These are phyloP conservation scores for Didymodactylos carnosus DNA, from an alignment of 2,888 invertebrate genomes.

Conservation along the genomic window DNA sequence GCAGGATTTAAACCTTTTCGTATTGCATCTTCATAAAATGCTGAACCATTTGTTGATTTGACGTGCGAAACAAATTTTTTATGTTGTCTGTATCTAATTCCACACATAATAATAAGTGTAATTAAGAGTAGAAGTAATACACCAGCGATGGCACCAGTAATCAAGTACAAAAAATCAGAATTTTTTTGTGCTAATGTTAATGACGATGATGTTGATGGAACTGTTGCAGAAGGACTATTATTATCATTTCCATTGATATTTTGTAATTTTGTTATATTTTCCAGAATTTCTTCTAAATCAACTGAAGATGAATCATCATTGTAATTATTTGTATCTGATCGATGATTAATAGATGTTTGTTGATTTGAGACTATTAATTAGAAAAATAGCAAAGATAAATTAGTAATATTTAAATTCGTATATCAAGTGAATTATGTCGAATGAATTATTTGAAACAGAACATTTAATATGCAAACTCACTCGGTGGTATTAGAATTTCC, in stretches of 20 bases:
- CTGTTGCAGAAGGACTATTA: background rate
- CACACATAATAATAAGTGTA: conserved; percentile 30
- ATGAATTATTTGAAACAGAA: too few relatives aligned
- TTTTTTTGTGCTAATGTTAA: background rate
- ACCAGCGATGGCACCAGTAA: conserved; percentile 29
- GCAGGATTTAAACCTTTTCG: background rate
- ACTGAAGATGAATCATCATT: too few relatives aligned
- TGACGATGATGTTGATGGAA: background rate
- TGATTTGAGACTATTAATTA: background rate
- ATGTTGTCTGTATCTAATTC: conserved; percentile 29
- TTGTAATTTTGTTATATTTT: background rate
- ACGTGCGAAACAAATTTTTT: conserved; percentile 18
- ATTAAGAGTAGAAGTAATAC: conserved; percentile 27
- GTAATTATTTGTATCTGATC: too few relatives aligned
- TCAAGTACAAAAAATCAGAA: conserved; percentile 27
- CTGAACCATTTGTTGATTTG: background rate
- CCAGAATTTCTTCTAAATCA: background rate
- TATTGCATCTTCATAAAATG: background rate
- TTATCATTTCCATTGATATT: background rate
- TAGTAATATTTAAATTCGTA: background rate
- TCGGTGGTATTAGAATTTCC: background rate
- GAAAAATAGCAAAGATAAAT: background rate
- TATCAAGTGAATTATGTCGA: too few relatives aligned
- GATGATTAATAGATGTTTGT: background rate
- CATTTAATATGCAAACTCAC: too few relatives aligned